Evolutionary conservation across 2,797 vertebrate genomes (phyloP).

Genomic region (Spinibarbus caldwelli): DNA sequence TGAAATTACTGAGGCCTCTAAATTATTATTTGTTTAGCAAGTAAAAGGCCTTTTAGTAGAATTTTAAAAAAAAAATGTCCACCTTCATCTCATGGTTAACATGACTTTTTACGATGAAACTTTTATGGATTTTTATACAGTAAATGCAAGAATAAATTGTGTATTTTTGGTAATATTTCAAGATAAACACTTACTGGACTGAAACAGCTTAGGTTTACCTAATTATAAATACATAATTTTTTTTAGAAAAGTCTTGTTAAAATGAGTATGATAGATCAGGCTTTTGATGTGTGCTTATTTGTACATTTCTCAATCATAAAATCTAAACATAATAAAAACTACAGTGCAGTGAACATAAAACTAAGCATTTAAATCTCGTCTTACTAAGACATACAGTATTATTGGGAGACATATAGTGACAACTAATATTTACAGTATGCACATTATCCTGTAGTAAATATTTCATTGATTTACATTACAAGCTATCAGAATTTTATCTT

Average conservation of each 20-base stretch:
- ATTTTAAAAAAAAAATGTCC: neutral
- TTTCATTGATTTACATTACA: neutral
- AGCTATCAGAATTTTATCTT: neutral
- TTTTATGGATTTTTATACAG: neutral
- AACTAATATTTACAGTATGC: neutral
- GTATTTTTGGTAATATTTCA: neutral
- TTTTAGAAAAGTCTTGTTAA: neutral
- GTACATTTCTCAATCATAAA: neutral
- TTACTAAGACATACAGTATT: neutral
- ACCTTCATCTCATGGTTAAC: neutral
- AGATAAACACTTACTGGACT: neutral
- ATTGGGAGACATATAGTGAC: neutral
- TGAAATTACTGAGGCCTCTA: neutral
- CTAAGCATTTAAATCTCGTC: neutral
- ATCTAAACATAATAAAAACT: neutral
- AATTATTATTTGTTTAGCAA: neutral
- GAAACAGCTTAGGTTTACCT: neutral
- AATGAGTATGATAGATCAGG: neutral
- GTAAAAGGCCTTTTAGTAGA: neutral
- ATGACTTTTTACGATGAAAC: neutral
- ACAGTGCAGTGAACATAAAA: neutral
- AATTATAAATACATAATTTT: too few relatives aligned
- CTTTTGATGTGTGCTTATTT: neutral
- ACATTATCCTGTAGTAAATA: too few relatives aligned
- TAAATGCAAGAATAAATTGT: neutral